phyloP scores from a whole-genome alignment of 2,797 vertebrate species.

The Smutsia temminckii region DNA sequence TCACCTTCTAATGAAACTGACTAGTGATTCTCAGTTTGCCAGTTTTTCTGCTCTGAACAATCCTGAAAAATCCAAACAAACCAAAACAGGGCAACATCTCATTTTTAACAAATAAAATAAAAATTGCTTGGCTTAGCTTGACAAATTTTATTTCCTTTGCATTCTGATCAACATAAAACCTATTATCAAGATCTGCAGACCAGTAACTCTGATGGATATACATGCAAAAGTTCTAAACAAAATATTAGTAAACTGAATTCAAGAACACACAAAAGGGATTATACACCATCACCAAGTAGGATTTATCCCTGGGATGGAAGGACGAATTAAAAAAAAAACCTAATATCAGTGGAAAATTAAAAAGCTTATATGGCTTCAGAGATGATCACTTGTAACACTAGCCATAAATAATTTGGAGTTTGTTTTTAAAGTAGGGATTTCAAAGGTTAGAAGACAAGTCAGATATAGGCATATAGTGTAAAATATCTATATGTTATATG shows the following conservation, averaged over 20 bases:
- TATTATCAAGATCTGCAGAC: neutral
- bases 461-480: neutral
- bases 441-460: constrained; percentile 25
- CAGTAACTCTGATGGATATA: too few relatives aligned
- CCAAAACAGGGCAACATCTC: neutral
- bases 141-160: constrained; percentile 21
- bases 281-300: too few relatives aligned
- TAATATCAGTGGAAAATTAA: neutral
- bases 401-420: neutral
- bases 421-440: constrained; percentile 17
- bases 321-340: too few relatives aligned
- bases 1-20: constrained; percentile 63
- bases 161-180: neutral
- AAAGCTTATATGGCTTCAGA: constrained; percentile 18
- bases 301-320: too few relatives aligned
- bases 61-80: constrained; percentile 29
- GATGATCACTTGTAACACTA: neutral
- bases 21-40: constrained; percentile 60
- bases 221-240: too few relatives aligned
- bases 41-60: constrained; percentile 41
- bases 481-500: neutral
- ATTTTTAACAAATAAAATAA: neutral
- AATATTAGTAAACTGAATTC: too few relatives aligned
- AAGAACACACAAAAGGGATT: too few relatives aligned
- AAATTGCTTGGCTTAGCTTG: neutral